A percentile compares a stretch with the other conserved stretches of the same genome.
Conservation (phyloP, 2,113 vertebrate genomes). For the Halichoeres trimaculatus region DNA sequence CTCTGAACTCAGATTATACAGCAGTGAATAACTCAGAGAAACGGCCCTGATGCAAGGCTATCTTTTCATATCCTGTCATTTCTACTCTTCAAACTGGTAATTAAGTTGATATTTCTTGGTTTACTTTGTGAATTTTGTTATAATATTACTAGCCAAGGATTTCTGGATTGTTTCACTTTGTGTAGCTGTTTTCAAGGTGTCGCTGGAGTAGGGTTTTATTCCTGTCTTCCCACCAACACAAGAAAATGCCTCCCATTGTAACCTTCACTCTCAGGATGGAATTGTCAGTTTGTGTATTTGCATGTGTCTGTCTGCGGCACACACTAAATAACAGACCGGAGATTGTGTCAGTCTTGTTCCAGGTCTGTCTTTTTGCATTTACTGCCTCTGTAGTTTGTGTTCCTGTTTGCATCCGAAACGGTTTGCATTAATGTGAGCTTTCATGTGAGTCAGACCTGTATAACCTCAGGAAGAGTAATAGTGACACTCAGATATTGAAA, state of each 20-base stretch:
- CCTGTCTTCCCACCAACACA: constrained; percentile 7
- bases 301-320: constrained; percentile 6
- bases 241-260: constrained; percentile 27
- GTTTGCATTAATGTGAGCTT: not conserved
- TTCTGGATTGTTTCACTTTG: constrained; percentile 4
- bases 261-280: constrained; percentile 23
- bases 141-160: not conserved
- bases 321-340: constrained; percentile 18
- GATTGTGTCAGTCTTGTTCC: constrained; percentile 27
- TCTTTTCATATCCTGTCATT: not conserved
- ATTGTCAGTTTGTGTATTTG: constrained; percentile 34
- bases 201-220: constrained; percentile 22
- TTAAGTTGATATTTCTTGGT: too few species aligned
- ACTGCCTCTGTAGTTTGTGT: not conserved
- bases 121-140: too few species aligned
- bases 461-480: constrained; percentile 16
- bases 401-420: constrained; percentile 1
- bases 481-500: constrained; percentile 35
- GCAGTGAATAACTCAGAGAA: not conserved
- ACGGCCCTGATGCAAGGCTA: not conserved
- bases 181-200: not conserved
- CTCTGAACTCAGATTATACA: not conserved
- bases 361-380: constrained; percentile 10
- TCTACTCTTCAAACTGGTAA: not conserved
- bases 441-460: constrained; percentile 8